A percentile compares a stretch with the other conserved stretches of the same genome.
phyloP scores from a whole-genome alignment of 2,113 vertebrate genomes.

The Rhinolophus sinicus region DNA sequence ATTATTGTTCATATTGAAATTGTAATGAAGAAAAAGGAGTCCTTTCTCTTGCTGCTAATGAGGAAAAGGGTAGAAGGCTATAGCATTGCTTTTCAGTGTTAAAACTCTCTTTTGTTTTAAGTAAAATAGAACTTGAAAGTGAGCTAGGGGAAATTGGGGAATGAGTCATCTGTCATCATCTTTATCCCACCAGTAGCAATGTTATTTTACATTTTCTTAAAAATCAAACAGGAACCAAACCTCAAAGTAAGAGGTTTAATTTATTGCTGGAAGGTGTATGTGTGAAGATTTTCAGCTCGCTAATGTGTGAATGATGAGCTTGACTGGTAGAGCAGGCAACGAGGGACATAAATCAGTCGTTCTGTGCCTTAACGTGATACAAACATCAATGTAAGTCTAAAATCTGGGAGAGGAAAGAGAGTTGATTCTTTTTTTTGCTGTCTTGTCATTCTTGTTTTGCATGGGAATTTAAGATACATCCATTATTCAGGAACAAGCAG shows the following conservation, averaged over 20 bases:
- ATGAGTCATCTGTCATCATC: slow-evolving; percentile 49
- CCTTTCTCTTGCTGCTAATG: background rate
- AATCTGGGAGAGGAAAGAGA: background rate
- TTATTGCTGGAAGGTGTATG: slow-evolving; percentile 50
- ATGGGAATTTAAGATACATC: background rate
- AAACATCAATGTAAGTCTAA: slow-evolving; percentile 59
- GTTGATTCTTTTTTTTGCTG: slow-evolving; percentile 30
- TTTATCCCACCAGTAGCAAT: slow-evolving; percentile 3
- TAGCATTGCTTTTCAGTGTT: background rate
- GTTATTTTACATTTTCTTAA: slow-evolving; percentile 54
- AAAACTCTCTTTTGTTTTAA: slow-evolving; percentile 30
- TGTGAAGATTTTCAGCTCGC: slow-evolving; percentile 51
- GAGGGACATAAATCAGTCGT: slow-evolving; percentile 69
- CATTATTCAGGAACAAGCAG: background rate
- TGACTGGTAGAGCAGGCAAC: slow-evolving; percentile 19
- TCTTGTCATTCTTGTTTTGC: background rate
- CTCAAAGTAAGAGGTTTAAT: slow-evolving; percentile 65
- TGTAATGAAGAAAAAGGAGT: background rate
- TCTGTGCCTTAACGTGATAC: slow-evolving; percentile 49
- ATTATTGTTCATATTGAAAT: background rate
- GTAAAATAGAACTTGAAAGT: slow-evolving; percentile 33
- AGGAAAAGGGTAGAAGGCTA: background rate
- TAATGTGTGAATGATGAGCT: slow-evolving; percentile 67
- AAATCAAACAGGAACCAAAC: slow-evolving; percentile 50
- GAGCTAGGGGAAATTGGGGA: background rate